These are phyloP conservation scores for Zaprionus tsacasi DNA, from an alignment of 1,140 invertebrate species.

Conservation along the genomic window DNA sequence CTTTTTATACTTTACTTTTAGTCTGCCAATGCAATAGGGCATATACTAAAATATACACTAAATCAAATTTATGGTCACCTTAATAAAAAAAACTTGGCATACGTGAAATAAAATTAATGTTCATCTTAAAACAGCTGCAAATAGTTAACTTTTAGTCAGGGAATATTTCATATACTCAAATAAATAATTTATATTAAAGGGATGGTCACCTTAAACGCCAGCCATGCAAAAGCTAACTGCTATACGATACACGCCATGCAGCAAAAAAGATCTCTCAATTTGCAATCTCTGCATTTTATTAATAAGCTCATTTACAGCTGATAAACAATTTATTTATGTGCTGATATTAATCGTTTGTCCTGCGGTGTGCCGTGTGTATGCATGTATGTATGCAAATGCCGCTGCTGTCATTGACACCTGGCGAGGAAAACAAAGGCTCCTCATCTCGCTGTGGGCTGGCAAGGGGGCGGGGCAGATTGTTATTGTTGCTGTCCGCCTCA, in stretches of 20 bases:
- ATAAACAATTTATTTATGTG: neutral
- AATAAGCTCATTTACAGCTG: neutral
- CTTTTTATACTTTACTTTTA: too few relatives aligned
- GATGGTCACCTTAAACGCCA: neutral
- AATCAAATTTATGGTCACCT: too few relatives aligned
- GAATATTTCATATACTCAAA: neutral
- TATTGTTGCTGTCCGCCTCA: neutral
- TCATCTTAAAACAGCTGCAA: neutral
- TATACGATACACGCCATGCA: neutral
- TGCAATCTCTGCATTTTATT: neutral
- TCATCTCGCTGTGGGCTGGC: neutral
- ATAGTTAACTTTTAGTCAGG: too few relatives aligned
- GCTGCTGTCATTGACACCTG: slow-evolving; percentile 23
- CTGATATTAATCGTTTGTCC: slow-evolving; percentile 6
- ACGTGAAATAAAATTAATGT: neutral
- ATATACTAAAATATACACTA: too few relatives aligned
- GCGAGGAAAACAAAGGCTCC: slow-evolving; percentile 4
- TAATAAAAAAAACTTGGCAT: too few relatives aligned
- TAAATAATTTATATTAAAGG: neutral
- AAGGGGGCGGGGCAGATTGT: neutral
- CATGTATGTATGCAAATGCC: neutral
- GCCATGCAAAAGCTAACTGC: neutral
- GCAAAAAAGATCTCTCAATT: neutral
- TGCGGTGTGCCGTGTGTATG: neutral
- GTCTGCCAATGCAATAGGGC: too few relatives aligned